These are phyloP conservation scores for Osmerus eperlanus DNA, from an alignment of 2,113 vertebrate species.

Conservation along the genomic window DNA sequence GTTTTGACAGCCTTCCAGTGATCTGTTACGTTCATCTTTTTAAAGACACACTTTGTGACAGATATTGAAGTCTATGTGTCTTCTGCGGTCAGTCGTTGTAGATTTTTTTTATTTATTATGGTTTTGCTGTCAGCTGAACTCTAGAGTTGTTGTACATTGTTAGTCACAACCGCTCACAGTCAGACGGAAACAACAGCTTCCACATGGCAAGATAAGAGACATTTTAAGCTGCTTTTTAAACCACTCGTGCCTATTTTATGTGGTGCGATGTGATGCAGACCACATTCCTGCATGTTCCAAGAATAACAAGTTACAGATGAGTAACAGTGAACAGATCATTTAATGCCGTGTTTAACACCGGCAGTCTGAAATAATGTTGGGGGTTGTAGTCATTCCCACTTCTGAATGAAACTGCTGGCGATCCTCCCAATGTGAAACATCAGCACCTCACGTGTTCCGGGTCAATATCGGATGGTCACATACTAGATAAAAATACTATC, in stretches of 20 bases:
- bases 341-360: not conserved
- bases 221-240: not conserved
- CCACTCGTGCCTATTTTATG: not conserved
- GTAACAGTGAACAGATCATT: not conserved
- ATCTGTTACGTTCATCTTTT: not conserved
- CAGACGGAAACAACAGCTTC: not conserved
- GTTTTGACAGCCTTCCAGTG: not conserved
- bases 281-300: not conserved
- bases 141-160: not conserved
- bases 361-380: not conserved
- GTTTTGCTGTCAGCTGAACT: not conserved
- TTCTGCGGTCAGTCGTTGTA: too few species aligned
- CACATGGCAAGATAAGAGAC: not conserved
- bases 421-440: too few species aligned
- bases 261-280: too few species aligned
- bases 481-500: too few species aligned
- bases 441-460: too few species aligned
- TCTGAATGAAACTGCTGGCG: too few species aligned
- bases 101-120: not conserved
- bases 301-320: not conserved
- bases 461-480: too few species aligned
- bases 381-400: too few species aligned
- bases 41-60: not conserved
- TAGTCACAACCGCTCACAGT: not conserved
- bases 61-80: not conserved